A percentile compares a stretch with the other conserved stretches of the same genome.
phyloP scores from a whole-genome alignment of 2,797 vertebrate genomes.

The Caiman crocodilus region DNA sequence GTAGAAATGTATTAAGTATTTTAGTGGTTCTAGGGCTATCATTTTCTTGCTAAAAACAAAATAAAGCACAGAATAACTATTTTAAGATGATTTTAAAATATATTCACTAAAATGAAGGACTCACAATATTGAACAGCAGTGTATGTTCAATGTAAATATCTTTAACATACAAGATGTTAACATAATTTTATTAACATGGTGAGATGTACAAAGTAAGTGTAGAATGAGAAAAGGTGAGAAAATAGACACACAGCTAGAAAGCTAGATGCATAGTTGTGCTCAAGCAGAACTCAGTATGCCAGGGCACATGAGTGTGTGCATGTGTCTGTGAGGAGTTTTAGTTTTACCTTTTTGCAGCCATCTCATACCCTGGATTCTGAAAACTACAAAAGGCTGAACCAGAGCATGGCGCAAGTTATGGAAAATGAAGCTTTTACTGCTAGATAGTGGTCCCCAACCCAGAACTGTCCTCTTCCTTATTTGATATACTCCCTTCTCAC shows the following conservation, averaged over 20 bases:
- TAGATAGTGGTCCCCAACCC: neutral
- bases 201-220: fast-evolving
- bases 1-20: constrained; percentile 76
- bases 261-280: neutral
- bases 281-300: too few relatives aligned
- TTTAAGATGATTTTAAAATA: neutral
- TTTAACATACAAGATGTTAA: neutral
- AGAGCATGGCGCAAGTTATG: neutral
- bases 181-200: neutral
- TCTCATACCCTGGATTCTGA: neutral
- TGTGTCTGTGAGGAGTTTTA: too few relatives aligned
- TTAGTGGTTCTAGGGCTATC: constrained; percentile 7
- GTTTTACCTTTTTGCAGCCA: neutral
- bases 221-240: neutral
- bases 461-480: neutral
- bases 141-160: neutral
- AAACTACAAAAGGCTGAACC: neutral
- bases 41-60: constrained; percentile 46
- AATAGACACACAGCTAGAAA: fast-evolving
- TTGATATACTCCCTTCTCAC: neutral
- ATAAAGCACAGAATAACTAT: neutral
- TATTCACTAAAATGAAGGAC: constrained; percentile 2
- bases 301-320: too few relatives aligned
- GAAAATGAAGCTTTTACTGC: too few relatives aligned
- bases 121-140: neutral